Percentiles rank a stretch among this genome's conserved stretches.
phyloP scores from a whole-genome alignment of 2,888 invertebrate species.

The Pinctada fucata region DNA sequence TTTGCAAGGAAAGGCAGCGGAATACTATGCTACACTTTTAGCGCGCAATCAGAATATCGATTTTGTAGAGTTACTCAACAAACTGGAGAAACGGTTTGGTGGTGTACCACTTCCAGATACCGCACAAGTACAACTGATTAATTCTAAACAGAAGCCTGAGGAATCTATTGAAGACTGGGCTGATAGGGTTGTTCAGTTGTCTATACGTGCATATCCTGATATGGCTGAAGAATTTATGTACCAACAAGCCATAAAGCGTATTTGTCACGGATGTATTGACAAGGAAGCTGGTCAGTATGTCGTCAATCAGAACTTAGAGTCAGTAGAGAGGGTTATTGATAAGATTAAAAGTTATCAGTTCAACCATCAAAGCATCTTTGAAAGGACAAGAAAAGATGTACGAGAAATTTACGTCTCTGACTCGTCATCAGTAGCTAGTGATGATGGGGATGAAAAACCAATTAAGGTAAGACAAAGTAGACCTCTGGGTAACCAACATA shows the following conservation, averaged over 20 bases:
- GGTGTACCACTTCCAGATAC: neutral
- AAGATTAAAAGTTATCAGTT: neutral
- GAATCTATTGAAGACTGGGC: neutral
- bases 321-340: neutral
- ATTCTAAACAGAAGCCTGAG: neutral
- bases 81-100: neutral
- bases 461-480: too few relatives aligned
- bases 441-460: too few relatives aligned
- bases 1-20: too few relatives aligned
- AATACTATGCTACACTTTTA: too few relatives aligned
- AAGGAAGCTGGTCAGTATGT: conserved; percentile 10
- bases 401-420: neutral
- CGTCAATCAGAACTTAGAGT: neutral
- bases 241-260: neutral
- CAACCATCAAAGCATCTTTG: neutral
- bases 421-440: too few relatives aligned
- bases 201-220: neutral
- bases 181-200: neutral
- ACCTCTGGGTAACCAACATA: too few relatives aligned
- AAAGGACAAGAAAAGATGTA: neutral
- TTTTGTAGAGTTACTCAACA: neutral
- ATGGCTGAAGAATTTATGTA: neutral
- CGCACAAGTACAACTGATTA: neutral
- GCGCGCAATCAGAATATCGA: neutral
- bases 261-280: too few relatives aligned